Base-by-base conservation (phyloP, 2,888 invertebrate genomes). In the Dicycla oo region DNA sequence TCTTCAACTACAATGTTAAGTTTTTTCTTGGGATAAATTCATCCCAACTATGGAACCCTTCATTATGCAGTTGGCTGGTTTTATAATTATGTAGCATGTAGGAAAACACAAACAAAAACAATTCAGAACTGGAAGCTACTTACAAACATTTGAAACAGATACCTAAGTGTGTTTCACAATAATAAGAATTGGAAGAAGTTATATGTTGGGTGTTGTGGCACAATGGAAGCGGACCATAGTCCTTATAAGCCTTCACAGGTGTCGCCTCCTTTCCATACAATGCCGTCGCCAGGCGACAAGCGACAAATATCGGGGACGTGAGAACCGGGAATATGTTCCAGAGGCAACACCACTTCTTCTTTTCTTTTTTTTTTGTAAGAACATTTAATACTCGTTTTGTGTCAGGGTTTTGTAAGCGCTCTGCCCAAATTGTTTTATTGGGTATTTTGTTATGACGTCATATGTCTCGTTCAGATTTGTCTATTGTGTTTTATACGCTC, bases 191-290 rank as follows among this genome's bases (percentile, higher is more conserved):
- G 76, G 84, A 84, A 83, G 84, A 91, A 91, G 88, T 92, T 91
- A 86, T 85, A 81, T 84, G 75, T 82, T 76, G 86, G 74, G 86
- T 89, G 87, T 91, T 89, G 85, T 73, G 83, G 85, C 88, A 93
- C 92, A 93, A 93, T 92, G 73, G 86, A 80, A 83, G 80, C 80
- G 85, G 86, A 88, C 89, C 86, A 85, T 71, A 70, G 78, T 86
- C 80, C 87, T 87, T 89, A 89, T 94, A 94, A 94, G 92, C 93
- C 85, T 87, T 88, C 86, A 84, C 93, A 94, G 94, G 92, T 94
- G 91, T 88, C 82, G 89, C 67, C 73, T 85, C 74, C 88, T 90
- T 92, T 90, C 88, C 88, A 90, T 88, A 92, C 90, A 90, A 90
- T 89, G 83, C 80, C 74, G 84, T 84, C 78, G 83, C 86, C 83